These are phyloP conservation scores for Empidonax traillii DNA, from an alignment of 2,113 vertebrate species.

Conservation along the genomic window DNA sequence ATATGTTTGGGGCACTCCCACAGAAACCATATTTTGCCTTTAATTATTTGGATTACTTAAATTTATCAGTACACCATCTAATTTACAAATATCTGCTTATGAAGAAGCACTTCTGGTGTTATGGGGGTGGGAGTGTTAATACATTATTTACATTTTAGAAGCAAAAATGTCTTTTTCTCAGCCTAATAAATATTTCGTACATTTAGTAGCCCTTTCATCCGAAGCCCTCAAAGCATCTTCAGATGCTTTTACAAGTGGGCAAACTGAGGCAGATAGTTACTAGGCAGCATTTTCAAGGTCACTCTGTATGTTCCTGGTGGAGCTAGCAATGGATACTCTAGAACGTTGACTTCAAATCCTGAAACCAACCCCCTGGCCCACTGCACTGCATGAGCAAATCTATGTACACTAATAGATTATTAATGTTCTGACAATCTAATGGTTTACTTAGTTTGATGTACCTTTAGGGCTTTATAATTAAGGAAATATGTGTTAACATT, in stretches of 20 bases:
- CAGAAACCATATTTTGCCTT: background rate
- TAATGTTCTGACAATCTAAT: background rate
- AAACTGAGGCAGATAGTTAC: background rate
- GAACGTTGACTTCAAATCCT: background rate
- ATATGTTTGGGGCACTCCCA: background rate
- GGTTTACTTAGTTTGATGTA: background rate
- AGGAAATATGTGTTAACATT: background rate
- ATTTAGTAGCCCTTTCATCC: background rate
- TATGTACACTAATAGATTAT: background rate
- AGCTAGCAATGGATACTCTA: background rate
- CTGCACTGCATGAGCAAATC: background rate
- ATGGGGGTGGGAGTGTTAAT: background rate
- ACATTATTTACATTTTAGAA: constrained; percentile 40
- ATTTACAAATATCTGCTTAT: constrained; percentile 1
- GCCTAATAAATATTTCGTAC: background rate
- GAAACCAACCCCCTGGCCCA: background rate
- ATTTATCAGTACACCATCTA: background rate
- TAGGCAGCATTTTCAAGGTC: background rate
- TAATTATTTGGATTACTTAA: background rate
- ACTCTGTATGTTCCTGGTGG: background rate
- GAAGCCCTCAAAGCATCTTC: constrained; percentile 4
- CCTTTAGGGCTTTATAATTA: background rate
- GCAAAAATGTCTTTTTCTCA: background rate
- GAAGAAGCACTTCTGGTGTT: background rate
- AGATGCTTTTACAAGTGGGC: background rate